These are phyloP conservation scores for Perca schrenkii DNA, from an alignment of 2,113 vertebrate species.

Conservation along the genomic window DNA sequence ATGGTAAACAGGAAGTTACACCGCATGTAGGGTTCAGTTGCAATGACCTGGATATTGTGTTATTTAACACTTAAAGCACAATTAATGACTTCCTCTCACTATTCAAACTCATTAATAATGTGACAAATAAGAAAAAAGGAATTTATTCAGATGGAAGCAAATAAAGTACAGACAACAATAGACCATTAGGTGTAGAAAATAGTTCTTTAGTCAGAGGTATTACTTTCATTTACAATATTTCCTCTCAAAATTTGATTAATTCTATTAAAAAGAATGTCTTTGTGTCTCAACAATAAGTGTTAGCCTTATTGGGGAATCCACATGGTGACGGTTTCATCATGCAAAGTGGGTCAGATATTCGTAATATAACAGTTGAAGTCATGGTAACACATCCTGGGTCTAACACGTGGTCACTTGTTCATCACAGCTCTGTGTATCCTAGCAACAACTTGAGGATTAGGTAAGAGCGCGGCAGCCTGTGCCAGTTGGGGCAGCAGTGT, in stretches of 20 bases:
- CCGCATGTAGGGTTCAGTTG: conserved; percentile 63
- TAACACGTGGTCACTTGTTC: conserved; percentile 43
- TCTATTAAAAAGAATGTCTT: neutral
- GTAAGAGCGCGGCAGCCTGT: conserved; percentile 66
- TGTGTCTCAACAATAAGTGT: neutral
- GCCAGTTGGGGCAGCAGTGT: conserved; percentile 74
- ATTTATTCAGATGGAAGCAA: conserved; percentile 4
- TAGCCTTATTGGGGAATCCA: neutral
- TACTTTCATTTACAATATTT: neutral
- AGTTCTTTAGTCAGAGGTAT: neutral
- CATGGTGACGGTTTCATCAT: neutral
- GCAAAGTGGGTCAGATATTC: conserved; percentile 21
- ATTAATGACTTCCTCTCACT: conserved; percentile 10
- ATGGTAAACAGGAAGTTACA: conserved; percentile 76
- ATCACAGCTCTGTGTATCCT: conserved; percentile 71
- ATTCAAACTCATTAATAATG: neutral
- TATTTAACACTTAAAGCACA: conserved; percentile 60
- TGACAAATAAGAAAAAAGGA: neutral
- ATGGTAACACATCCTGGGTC: conserved; percentile 41
- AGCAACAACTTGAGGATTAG: conserved; percentile 66
- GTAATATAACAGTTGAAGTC: conserved; percentile 24
- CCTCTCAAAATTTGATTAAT: neutral
- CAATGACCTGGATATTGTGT: conserved; percentile 71
- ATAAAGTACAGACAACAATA: neutral
- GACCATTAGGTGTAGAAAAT: neutral